Base-by-base conservation (phyloP, 2,888 invertebrate species). In the Drosophila setosimentum region DNA sequence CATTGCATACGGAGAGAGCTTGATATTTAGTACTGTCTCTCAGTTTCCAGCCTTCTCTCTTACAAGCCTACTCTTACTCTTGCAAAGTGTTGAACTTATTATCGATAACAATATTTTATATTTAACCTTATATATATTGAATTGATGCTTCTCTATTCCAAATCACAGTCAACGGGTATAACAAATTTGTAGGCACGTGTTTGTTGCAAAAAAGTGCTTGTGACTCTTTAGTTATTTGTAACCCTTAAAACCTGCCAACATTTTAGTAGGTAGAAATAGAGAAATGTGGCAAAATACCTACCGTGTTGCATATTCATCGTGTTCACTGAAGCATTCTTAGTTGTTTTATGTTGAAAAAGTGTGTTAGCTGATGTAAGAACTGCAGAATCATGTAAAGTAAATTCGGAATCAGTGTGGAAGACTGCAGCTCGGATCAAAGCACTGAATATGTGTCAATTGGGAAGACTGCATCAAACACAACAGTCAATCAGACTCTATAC, bases 391-490 rank as follows among this genome's bases (percentile, higher is more conserved):
- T 21, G 13, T 45, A 21, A 45, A 21, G 13, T 45, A 21, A 32
- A 32, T 58, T 11, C 30, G 18, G 18, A 24, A 45, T 16, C 32
- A 13, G 24, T 42, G 21, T 45, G 24, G 24, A 29, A 64, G 29
- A 18, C 50, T 33, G 33, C 13, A 16, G 33, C 33, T 33, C 33
- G 40, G 40, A n/a, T 64, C 30, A 35, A 29, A 48, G 59, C 13
- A n/a, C 8, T 24, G n/a, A n/a, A n/a, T n/a, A n/a, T n/a, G n/a
- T n/a, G n/a, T n/a, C 10, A 45, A 32, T n/a, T 24, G 35, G n/a
- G 30, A 54, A 42, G 58, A 54, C 40, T 49, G 63, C 51, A 54
- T 35, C 37, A 29, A 68, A 51, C 27, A n/a, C 27, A 51, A 11
- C n/a, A 45, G 37, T 18, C 35, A 18, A 21, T 37, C 27, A 45